Conservation (phyloP, 1,140 invertebrate genomes). For the Lutraria rhynchaena region DNA sequence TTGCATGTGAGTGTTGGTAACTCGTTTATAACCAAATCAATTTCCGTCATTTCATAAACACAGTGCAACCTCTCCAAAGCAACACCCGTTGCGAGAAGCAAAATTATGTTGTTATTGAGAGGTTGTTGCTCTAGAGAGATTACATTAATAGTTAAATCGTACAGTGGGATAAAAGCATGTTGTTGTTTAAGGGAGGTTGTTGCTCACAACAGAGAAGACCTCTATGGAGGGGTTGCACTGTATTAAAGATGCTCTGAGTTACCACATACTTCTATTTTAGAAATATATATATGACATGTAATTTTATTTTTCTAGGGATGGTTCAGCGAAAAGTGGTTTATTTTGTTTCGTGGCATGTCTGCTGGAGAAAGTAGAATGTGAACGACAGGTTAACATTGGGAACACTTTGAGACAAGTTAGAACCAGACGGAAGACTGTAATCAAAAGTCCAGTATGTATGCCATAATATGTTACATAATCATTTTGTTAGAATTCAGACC, state of each 20-base stretch:
- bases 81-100: too few relatives aligned
- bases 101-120: too few relatives aligned
- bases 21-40: neutral
- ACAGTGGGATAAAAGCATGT: too few relatives aligned
- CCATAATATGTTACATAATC: too few relatives aligned
- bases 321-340: neutral
- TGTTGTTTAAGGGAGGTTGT: too few relatives aligned
- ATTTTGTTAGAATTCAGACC: too few relatives aligned
- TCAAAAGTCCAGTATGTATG: neutral
- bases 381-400: neutral
- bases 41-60: neutral
- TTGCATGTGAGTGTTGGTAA: conserved; percentile 4
- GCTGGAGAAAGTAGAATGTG: conserved; percentile 1
- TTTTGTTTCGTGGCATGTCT: conserved; percentile 3
- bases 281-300: neutral
- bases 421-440: neutral
- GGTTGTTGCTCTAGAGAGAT: too few relatives aligned
- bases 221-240: too few relatives aligned
- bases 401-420: conserved; percentile 5
- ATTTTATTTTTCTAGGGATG: conserved; percentile 7
- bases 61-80: too few relatives aligned
- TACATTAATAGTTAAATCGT: too few relatives aligned
- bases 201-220: too few relatives aligned
- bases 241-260: neutral
- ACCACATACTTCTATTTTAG: neutral